Base-by-base conservation (phyloP, 2,888 invertebrate genomes). In the Erebia aethiops region DNA sequence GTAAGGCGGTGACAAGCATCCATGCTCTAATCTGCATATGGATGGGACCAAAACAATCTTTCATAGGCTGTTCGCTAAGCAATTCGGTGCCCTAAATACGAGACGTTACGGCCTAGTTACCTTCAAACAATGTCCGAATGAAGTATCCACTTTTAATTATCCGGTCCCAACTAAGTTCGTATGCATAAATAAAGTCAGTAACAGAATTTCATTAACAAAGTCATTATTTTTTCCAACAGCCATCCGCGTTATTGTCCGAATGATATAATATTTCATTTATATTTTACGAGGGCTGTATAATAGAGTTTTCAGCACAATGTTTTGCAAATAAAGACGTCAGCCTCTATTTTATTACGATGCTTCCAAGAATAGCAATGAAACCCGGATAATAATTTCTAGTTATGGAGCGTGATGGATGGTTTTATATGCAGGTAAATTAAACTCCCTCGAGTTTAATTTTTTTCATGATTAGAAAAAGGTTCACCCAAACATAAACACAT, bases 401-500 rank as follows among this genome's bases (percentile, higher is more conserved):
- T 91, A 91, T 88, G 82, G 82, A 82, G 77, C 80, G 81, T 93
- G 92, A 93, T 92, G 85, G 91, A 92, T 92, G 87, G 84, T 82
- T 79, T 78, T 76, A 46, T 46, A 82, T 76, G 81, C 91, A 91
- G 92, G 91, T 92, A 92, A 84, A 46, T 46, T 46, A 46, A 46
- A 46, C 46, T 46, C 46, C 46, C 46, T 11, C 13, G 13, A 84
- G 84, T 82, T 82, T 81, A 81, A 84, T 85, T 87, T 78, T 80
- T 81, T 81, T 79, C 74, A 76, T 81, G 79, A 75, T 67, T 74
- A 72, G 77, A 84, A 90, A 89, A 88, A 87, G 84, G 76, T 80
- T 81, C 81, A 85, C 84, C 90, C 87, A 91, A 92, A 92, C 87
- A 90, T 87, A 92, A 92, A 93, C 90, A 91, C 81, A 84, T 83